Base-by-base conservation (phyloP, 1,140 invertebrate genomes). In the Drosophila bifasciata region DNA sequence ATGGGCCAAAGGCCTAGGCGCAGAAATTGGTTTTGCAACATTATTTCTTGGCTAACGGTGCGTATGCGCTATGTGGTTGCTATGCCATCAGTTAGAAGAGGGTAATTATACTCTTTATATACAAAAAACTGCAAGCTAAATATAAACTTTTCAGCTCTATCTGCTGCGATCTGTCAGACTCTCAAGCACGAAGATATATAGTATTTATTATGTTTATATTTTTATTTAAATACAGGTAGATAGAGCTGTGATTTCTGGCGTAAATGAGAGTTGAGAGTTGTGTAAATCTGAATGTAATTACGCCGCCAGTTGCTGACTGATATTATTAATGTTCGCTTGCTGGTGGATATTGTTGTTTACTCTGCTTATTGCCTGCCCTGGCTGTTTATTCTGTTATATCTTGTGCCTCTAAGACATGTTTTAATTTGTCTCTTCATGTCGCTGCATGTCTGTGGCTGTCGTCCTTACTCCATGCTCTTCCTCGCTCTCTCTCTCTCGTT, bases 401-500 rank as follows among this genome's bases (percentile, higher is more conserved):
- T 73, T 46, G 52, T 57, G 80, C 67, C 80, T 71, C 50, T 48
- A 39, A 28, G 81, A 64, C 77, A 70, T 56, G 68, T 68, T 80
- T 80, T 73, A 80, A 86, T 85, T 85, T 70, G 73, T 75, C 64
- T 60, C 64, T 60, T n/a, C n/a, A n/a, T 76, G 43, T 59, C 62
- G 68, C 49, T 51, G 53, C 43, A 50, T 75, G 56, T 68, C 62
- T 76, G 39, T 39, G 58, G 46, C 46, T 41, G 8, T 16, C 7
- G 23, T 40, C 17, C 28, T 32, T 8, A 2, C 28, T 3, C 6
- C 25, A 28, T n/a, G n/a, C n/a, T n/a, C n/a, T n/a, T n/a, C n/a
- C 32, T 5, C 32, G 5, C 11, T 1, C 3, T 1, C 32, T 36
- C 32, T 13, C 32, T 13, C 11, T 13, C 11, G 0, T 1, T 49